A percentile compares a stretch with the other conserved stretches of the same genome.
Evolutionary conservation across 2,888 invertebrate species (phyloP).

Genomic region (Poecilus cupreus): DNA sequence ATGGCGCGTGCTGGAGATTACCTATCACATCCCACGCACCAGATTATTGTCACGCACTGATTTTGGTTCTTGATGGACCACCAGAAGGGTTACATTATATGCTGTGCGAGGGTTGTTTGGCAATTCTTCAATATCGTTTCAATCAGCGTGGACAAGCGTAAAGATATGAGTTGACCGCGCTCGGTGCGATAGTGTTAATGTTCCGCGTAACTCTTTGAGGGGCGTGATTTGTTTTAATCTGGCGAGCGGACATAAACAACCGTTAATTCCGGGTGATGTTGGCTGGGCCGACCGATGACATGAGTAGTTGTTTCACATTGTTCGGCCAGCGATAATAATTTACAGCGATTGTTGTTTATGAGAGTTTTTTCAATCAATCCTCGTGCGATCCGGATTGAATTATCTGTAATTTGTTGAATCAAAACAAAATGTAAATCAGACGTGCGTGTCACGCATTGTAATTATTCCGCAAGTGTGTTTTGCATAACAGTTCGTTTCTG

Average conservation of each 20-base stretch:
- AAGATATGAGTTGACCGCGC: background rate
- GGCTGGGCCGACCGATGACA: background rate
- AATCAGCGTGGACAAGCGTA: background rate
- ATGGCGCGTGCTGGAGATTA: background rate
- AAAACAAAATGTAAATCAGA: slow-evolving; percentile 53
- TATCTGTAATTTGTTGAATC: slow-evolving; percentile 51
- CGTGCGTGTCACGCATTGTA: slow-evolving; percentile 43
- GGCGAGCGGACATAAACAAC: slow-evolving; percentile 28
- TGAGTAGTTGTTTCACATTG: slow-evolving; percentile 43
- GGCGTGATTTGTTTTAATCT: slow-evolving; percentile 35
- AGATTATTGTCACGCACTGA: background rate
- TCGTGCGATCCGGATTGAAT: slow-evolving; percentile 46
- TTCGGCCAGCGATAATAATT: slow-evolving; percentile 46
- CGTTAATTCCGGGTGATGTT: slow-evolving; percentile 15
- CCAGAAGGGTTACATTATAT: background rate
- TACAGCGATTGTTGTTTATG: slow-evolving; percentile 40
- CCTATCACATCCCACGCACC: background rate
- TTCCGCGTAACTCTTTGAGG: too few relatives aligned
- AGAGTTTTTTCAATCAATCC: slow-evolving; percentile 52
- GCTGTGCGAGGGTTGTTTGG: too few relatives aligned
- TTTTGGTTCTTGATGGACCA: background rate
- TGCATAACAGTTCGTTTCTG: slow-evolving; percentile 52
- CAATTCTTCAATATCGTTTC: slow-evolving; percentile 13
- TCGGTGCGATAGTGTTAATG: too few relatives aligned
- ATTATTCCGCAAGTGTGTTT: slow-evolving; percentile 17